These are phyloP conservation scores for Chrysodeixis includens DNA, from an alignment of 2,888 invertebrate genomes.

Conservation along the genomic window DNA sequence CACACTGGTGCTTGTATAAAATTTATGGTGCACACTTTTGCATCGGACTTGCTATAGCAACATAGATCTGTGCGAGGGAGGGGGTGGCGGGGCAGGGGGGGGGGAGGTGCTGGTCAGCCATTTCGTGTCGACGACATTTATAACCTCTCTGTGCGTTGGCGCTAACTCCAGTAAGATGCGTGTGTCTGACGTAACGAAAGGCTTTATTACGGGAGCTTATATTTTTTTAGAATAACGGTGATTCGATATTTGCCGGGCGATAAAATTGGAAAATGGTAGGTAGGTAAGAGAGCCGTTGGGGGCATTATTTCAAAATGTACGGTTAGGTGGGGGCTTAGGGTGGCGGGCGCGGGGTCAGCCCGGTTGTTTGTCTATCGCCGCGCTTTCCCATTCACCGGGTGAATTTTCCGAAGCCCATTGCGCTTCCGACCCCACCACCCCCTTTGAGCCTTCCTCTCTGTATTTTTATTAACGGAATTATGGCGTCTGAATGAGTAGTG, in stretches of 20 bases:
- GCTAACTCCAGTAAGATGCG: constrained; percentile 84
- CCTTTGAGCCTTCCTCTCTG: constrained; percentile 77
- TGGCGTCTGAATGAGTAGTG: constrained; percentile 83
- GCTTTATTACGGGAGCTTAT: constrained; percentile 49
- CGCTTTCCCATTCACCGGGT: constrained; percentile 88
- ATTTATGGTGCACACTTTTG: constrained; percentile 89
- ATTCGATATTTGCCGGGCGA: constrained; percentile 58
- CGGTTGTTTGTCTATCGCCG: constrained; percentile 88
- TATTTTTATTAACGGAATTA: constrained; percentile 89
- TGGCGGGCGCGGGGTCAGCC: constrained; percentile 77
- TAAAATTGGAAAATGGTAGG: constrained; percentile 67
- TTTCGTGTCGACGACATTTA: constrained; percentile 88
- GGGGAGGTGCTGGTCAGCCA: constrained; percentile 85
- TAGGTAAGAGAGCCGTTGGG: constrained; percentile 73
- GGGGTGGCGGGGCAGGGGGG: constrained; percentile 76
- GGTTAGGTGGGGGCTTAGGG: constrained; percentile 69
- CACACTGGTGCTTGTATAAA: constrained; percentile 86
- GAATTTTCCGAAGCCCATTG: constrained; percentile 88
- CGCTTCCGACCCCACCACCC: constrained; percentile 77
- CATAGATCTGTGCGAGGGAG: constrained; percentile 81
- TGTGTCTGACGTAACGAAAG: constrained; percentile 70
- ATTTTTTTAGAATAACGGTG: constrained; percentile 42
- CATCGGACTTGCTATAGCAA: constrained; percentile 76
- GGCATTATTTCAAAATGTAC: constrained; percentile 87
- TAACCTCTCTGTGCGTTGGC: constrained; percentile 83